Evolutionary conservation across 2,797 vertebrate genomes (phyloP), one percentile per base, ranked within the genome.

Genomic region (Notoglanidium macrostoma): DNA sequence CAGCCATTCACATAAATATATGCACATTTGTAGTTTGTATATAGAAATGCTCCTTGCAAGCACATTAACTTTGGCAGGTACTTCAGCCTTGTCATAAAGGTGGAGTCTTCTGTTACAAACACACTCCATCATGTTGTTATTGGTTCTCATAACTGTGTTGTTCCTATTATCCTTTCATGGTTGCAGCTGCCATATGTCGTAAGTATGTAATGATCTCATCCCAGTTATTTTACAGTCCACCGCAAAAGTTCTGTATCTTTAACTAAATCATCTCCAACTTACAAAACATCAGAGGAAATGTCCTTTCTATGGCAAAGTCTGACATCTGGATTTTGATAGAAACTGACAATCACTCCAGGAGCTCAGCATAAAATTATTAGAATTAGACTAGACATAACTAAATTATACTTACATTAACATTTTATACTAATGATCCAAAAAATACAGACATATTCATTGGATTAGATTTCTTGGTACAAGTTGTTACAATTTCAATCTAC

Each of bases 301-400:
- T 19, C 49, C 19, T 77, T 67, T 9, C 26, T 26, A 17, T 77
- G 32, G 54, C 70, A 74, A 29, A 32, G 40, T 49, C n/a, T 51
- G 85, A 86, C 59, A 85, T 85, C 59, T 80, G 63, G 46, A 86
- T 70, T 86, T 78, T n/a, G 46, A 67, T 1, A 78, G 59, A 35
- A 65, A 3, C 54, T 80, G 49, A 49, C 15, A 49, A 65, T 82
- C 59, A 49, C 8, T 46, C 79, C 9, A 49, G 78, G 19, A 78
- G 55, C 73, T 76, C 2, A 15, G 26, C 26, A 21, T 49, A 74
- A n/a, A 51, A 19, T 8, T 40, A 59, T 40, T 79, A 57, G 29
- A 57, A 35, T 57, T 32, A 79, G 77, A 59, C 77, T 26, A 40
- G 21, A 59, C 77, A 44, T 59, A 35, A 32, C 55, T 40, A 40